These are phyloP conservation scores for Atrina japonica DNA, from an alignment of 2,888 invertebrate species.

Conservation along the genomic window DNA sequence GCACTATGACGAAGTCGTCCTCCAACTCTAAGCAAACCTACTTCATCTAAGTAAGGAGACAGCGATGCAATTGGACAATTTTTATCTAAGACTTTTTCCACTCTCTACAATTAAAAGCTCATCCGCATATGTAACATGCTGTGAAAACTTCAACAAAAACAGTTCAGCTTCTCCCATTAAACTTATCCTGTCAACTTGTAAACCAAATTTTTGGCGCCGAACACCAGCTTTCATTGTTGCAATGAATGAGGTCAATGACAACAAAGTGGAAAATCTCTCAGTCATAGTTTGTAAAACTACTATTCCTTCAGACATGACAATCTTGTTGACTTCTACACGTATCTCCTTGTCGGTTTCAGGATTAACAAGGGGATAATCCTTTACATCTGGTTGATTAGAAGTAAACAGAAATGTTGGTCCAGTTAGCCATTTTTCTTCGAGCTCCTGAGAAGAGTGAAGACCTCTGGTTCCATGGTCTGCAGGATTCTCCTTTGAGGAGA, in stretches of 20 bases:
- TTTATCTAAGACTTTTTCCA: conserved; percentile 31
- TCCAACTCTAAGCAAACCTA: conserved; percentile 37
- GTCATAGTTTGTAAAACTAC: no score
- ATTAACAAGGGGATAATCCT: not conserved
- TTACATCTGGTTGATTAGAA: no score
- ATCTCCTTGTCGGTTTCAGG: conserved; percentile 4
- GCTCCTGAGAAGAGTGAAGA: not conserved
- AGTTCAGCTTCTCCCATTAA: no score
- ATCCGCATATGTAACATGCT: no score
- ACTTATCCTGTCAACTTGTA: no score
- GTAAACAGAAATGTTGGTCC: conserved; percentile 33
- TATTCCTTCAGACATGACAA: not conserved
- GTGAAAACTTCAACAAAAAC: no score
- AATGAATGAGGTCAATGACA: no score
- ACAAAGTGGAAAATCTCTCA: no score
- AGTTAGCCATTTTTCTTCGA: conserved; percentile 35
- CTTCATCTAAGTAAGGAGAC: conserved; percentile 31
- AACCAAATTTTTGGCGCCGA: no score
- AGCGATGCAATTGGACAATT: no score
- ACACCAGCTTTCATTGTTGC: no score
- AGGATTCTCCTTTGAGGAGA: conserved; percentile 38
- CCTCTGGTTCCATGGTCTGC: conserved; percentile 44
- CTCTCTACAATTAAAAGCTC: conserved; percentile 25
- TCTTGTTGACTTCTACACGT: conserved; percentile 1
- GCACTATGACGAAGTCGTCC: conserved; percentile 29